Evolutionary conservation across 1,140 invertebrate genomes (phyloP).

Genomic region (Zophobas atratus): DNA sequence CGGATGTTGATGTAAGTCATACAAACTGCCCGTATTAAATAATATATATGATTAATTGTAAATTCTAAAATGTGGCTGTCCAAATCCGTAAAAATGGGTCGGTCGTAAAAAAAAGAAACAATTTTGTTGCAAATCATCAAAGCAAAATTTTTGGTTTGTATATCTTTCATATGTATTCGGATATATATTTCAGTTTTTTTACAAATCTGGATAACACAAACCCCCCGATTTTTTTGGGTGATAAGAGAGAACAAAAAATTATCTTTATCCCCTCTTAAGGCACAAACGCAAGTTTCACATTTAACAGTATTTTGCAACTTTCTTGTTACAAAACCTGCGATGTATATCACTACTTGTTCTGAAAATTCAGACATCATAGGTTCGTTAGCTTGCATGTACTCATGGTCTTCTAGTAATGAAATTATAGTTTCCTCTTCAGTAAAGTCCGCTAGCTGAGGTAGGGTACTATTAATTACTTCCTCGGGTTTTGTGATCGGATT

Average conservation of each 20-base stretch:
- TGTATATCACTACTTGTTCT: neutral
- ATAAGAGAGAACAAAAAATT: slow-evolving; percentile 4
- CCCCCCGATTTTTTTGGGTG: slow-evolving; percentile 10
- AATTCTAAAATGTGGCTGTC: neutral
- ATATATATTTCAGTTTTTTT: neutral
- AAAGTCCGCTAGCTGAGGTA: neutral
- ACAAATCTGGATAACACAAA: neutral
- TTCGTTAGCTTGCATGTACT: neutral
- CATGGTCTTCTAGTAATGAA: neutral
- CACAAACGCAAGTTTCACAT: slow-evolving; percentile 7
- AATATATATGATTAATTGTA: neutral
- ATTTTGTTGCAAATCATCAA: neutral
- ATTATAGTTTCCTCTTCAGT: neutral
- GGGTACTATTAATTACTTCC: slow-evolving; percentile 16
- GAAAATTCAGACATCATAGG: neutral
- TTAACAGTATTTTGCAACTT: neutral
- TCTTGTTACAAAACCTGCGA: neutral
- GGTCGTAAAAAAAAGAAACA: neutral
- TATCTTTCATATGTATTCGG: neutral
- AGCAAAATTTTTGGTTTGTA: neutral
- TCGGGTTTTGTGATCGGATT: neutral
- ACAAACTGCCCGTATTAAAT: neutral
- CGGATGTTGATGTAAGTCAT: neutral
- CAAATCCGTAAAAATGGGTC: neutral
- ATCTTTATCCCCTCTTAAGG: neutral